Base-by-base conservation (phyloP, 2,888 invertebrate species). In the Rotaria macrura region DNA sequence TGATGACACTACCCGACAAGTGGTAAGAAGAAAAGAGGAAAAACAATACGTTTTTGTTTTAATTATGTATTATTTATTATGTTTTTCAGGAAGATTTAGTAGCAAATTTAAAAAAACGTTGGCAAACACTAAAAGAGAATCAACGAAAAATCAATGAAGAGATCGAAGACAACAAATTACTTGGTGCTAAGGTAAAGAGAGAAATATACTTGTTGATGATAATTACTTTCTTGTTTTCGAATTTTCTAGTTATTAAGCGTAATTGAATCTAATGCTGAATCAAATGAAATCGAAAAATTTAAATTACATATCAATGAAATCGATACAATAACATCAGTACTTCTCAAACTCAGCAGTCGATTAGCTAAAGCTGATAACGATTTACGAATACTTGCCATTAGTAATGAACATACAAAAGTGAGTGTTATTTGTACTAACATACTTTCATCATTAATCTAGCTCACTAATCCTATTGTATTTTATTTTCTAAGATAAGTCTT, bases 271-370 rank as follows among this genome's bases (percentile, higher is more conserved):
- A 43, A 40, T 25, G 79, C 25, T 43, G 43, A 79, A 79, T 7
- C 43, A 84, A 89, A 87, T 87, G 94, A 94, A 91, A 92, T 93
- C 12, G 93, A 94, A 87, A 94, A 94, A 90, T 94, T 93, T 89
- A 92, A 93, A 86, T 91, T 94, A 54, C 94, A 94, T 89, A 93
- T 94, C 34, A 93, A 94, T 88, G 95, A 95, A 92, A 93, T 95
- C 88, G 95, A 95, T 87, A 94, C 95, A 91, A 95, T 95, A 88
- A 95, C 95, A 85, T 94, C 94, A 89, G 92, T 95, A 87, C 92
- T 95, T 87, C 92, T 95, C 83, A 94, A 94, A 65, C 92, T 95
- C 49, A 94, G 94, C 84, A 95, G 94, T 84, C 92, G 95, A 88
- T 92, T 95, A 87, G 95, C 95, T 20, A 92, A 94, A 85, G 94